Evolutionary conservation across 2,888 invertebrate genomes (phyloP), one percentile per base, ranked within the genome.

Genomic region (Cryptophagus acutangulus): DNA sequence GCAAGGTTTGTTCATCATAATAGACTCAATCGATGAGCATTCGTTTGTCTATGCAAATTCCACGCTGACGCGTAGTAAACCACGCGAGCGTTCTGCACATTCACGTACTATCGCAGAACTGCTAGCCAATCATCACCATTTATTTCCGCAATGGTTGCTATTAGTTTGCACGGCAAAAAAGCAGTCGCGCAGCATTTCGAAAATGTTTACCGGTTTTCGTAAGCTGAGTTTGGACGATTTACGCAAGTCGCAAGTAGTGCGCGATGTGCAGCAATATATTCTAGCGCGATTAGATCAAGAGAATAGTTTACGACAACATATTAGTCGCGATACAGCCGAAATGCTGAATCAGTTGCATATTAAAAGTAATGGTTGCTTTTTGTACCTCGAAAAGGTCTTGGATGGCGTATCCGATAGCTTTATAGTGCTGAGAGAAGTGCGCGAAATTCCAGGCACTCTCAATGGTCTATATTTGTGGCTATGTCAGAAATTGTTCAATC

Each of bases 391-490:
- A 62, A 87, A 89, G 71, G 76, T 93, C 0, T 67, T 94, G 31
- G 93, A 95, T 56, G 94, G 94, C 0, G 91, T 95, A 1, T 87
- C 89, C 0, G 92, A 94, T 58, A 91, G 86, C 39, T 94, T 92
- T 63, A 91, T 96, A 52, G 89, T 90, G 5, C 72, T 95, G 18
- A 76, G 94, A 0, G 90, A 93, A 63, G 90, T 96, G 14, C 78
- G 88, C 15, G 88, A 95, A 61, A 96, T 96, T 36, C 95, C 96
- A 0, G 92, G 94, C 4, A 96, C 95, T 0, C 71, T 96, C 15
- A 95, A 95, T 64, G 96, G 96, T 0, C 75, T 96, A 13, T 96
- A 94, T 62, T 73, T 96, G 50, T 96, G 95, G 88, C 75, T 96
- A 47, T 93, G 93, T 57, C 94, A 96, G 67, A 77, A 94, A 35